These are phyloP conservation scores for Pseudomyrmex concolor DNA, from an alignment of 1,140 invertebrate genomes.

Conservation along the genomic window DNA sequence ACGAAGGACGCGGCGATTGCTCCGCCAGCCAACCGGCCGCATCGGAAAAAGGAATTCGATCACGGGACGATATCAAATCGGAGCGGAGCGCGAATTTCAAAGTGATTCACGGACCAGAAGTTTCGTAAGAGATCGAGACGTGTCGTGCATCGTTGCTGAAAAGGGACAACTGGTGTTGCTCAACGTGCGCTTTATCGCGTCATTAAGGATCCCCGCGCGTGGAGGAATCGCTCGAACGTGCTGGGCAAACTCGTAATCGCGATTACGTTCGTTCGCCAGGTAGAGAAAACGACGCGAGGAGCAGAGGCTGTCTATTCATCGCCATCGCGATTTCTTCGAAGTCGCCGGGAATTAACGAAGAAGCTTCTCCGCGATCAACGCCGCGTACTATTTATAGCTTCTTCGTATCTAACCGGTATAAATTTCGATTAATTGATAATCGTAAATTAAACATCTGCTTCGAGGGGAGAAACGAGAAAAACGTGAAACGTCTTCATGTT, in stretches of 20 bases:
- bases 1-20: not conserved
- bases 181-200: constrained; percentile 62
- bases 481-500: not conserved
- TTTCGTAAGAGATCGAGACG: constrained; percentile 64
- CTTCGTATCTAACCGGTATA: not conserved
- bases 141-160: constrained; percentile 45
- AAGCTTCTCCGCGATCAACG: constrained; percentile 6
- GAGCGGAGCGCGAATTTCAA: constrained; percentile 5
- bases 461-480: not conserved
- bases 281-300: constrained; percentile 23
- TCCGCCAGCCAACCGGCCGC: not conserved
- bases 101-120: constrained; percentile 38
- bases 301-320: constrained; percentile 9
- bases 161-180: constrained; percentile 54
- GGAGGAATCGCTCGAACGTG: constrained; percentile 40
- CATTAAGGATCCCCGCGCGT: constrained; percentile 31
- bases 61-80: not conserved
- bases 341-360: constrained; percentile 32
- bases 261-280: constrained; percentile 19
- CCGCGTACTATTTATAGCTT: constrained; percentile 24
- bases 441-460: constrained; percentile 13
- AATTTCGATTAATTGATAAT: constrained; percentile 18
- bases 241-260: constrained; percentile 20
- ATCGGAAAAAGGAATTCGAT: constrained; percentile 8
- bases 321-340: not conserved